These are phyloP conservation scores for Apogon hyalosoma DNA, from an alignment of 2,797 vertebrate species.

Conservation along the genomic window DNA sequence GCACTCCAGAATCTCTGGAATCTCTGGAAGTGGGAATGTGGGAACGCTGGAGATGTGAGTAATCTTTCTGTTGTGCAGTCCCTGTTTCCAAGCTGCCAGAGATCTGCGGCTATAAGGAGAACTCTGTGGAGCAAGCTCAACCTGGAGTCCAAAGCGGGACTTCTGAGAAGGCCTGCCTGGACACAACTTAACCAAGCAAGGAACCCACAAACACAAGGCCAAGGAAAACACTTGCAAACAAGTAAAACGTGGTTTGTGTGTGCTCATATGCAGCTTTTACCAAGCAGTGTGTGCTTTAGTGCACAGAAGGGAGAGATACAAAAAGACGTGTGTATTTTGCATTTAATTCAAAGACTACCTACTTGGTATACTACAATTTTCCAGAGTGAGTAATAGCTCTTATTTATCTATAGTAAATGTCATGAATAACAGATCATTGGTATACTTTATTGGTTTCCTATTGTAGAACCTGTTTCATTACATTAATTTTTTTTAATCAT, in stretches of 20 bases:
- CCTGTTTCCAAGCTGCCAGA: slow-evolving; percentile 63
- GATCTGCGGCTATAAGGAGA: slow-evolving; percentile 66
- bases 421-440: too few species aligned
- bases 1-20: slow-evolving; percentile 67
- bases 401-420: too few species aligned
- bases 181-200: slow-evolving; percentile 24
- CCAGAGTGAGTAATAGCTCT: too few species aligned
- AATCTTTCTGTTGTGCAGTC: slow-evolving; percentile 64
- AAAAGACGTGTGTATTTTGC: neutral
- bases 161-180: slow-evolving; percentile 50
- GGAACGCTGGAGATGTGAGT: slow-evolving; percentile 61
- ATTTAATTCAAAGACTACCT: too few species aligned
- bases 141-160: slow-evolving; percentile 64
- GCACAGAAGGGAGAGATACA: neutral
- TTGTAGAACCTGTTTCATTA: too few species aligned
- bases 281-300: neutral
- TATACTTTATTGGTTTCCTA: too few species aligned
- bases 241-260: slow-evolving; percentile 6
- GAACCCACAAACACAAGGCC: slow-evolving; percentile 31
- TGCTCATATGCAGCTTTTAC: neutral
- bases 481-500: too few species aligned
- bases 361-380: too few species aligned
- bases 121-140: slow-evolving; percentile 60
- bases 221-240: slow-evolving; percentile 30
- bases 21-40: slow-evolving; percentile 71